phyloP scores from a whole-genome alignment of 2,113 vertebrate species.

The Herpetotheres cachinnans region DNA sequence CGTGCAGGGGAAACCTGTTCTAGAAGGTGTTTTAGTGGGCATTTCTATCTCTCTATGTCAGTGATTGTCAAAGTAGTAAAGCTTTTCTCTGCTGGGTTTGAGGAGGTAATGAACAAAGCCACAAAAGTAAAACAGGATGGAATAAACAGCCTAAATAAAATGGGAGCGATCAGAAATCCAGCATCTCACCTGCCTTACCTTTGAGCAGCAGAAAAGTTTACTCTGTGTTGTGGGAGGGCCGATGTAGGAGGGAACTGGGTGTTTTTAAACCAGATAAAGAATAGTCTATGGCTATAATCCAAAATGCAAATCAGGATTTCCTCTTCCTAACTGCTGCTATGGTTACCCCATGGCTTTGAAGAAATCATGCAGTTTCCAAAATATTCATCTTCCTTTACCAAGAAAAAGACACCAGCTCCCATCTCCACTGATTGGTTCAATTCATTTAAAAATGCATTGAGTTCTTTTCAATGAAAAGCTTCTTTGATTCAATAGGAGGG shows the following conservation, averaged over 20 bases:
- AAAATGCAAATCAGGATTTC: not conserved
- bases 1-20: not conserved
- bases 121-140: not conserved
- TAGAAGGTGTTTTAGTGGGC: not conserved
- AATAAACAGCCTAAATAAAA: not conserved
- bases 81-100: not conserved
- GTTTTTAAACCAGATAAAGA: not conserved
- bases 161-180: not conserved
- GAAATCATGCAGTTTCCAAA: not conserved
- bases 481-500: not conserved
- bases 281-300: not conserved
- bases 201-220: not conserved
- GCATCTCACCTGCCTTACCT: not conserved
- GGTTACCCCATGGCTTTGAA: not conserved
- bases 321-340: constrained; percentile 10
- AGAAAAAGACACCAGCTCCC: not conserved
- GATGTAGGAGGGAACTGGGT: not conserved
- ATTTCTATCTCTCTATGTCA: not conserved
- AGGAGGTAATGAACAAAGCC: not conserved
- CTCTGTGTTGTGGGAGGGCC: not conserved
- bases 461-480: not conserved
- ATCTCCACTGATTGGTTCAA: not conserved
- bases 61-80: not conserved
- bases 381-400: not conserved
- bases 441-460: not conserved